Conservation (phyloP, 2,888 invertebrate species). For the Mythimna lalbum region DNA sequence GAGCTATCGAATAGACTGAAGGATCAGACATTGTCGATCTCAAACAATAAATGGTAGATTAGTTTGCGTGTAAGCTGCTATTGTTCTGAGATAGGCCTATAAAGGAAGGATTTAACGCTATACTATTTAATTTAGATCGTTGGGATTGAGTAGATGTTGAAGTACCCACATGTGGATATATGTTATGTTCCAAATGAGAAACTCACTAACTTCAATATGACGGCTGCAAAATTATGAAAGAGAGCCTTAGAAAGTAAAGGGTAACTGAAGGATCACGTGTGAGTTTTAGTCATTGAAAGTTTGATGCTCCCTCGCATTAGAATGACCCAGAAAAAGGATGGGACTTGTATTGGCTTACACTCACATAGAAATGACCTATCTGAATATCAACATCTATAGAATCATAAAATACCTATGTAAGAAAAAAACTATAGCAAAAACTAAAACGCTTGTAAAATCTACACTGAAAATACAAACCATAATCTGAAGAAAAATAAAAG, state of each 20-base stretch:
- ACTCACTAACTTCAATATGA: too few relatives aligned
- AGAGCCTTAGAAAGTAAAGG: too few relatives aligned
- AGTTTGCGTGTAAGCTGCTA: slow-evolving; percentile 65
- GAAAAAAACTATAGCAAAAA: not conserved
- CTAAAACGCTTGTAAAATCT: not conserved
- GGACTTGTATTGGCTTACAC: too few relatives aligned
- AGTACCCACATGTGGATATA: not conserved
- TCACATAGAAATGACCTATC: too few relatives aligned
- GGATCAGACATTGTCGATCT: slow-evolving; percentile 65
- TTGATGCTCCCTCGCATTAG: too few relatives aligned
- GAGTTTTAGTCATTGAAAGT: too few relatives aligned
- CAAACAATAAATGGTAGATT: slow-evolving; percentile 76
- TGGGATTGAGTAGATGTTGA: slow-evolving; percentile 11
- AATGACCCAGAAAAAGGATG: too few relatives aligned
- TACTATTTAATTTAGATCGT: slow-evolving; percentile 42
- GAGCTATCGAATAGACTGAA: slow-evolving; percentile 56
- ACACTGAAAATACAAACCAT: not conserved
- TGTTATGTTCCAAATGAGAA: not conserved
- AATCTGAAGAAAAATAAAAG: not conserved
- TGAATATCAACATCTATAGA: too few relatives aligned
- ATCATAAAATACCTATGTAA: too few relatives aligned
- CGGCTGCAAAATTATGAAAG: too few relatives aligned
- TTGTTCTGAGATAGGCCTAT: slow-evolving; percentile 49
- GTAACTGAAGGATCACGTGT: too few relatives aligned
- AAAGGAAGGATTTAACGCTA: slow-evolving; percentile 38